Conservation (phyloP, 2,888 invertebrate species). For the Congeria kusceri region DNA sequence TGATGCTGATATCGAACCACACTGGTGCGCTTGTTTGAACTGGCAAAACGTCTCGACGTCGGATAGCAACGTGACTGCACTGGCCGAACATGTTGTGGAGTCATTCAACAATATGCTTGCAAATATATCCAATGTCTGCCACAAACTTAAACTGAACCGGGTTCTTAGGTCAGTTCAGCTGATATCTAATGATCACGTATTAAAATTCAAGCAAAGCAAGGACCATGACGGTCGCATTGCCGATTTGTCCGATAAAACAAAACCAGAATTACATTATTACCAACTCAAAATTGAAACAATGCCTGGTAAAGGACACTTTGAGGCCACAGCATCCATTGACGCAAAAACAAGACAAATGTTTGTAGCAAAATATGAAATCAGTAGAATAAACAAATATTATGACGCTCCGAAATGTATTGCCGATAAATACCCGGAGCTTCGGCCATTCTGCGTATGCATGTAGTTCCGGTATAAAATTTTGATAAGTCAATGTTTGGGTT, state of each 20-base stretch:
- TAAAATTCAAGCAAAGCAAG: constrained; percentile 90
- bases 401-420: constrained; percentile 93
- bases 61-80: constrained; percentile 86
- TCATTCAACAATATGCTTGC: constrained; percentile 88
- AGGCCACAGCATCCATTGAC: constrained; percentile 91
- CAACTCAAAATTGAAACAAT: constrained; percentile 91
- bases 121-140: constrained; percentile 84
- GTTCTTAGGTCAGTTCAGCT: constrained; percentile 91
- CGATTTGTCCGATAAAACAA: constrained; percentile 90
- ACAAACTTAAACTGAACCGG: constrained; percentile 86
- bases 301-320: constrained; percentile 93
- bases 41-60: constrained; percentile 90
- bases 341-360: constrained; percentile 88
- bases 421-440: constrained; percentile 87
- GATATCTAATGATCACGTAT: constrained; percentile 89
- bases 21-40: constrained; percentile 97
- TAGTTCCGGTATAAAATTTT: too few species aligned
- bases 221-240: constrained; percentile 94
- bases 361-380: constrained; percentile 90
- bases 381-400: constrained; percentile 94
- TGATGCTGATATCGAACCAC: constrained; percentile 95
- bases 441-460: constrained; percentile 93
- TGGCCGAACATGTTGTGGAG: constrained; percentile 86
- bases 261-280: constrained; percentile 89
- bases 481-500: too few species aligned